Base-by-base conservation (phyloP, 2,797 vertebrate genomes). In the Mormyrops attenuatus region DNA sequence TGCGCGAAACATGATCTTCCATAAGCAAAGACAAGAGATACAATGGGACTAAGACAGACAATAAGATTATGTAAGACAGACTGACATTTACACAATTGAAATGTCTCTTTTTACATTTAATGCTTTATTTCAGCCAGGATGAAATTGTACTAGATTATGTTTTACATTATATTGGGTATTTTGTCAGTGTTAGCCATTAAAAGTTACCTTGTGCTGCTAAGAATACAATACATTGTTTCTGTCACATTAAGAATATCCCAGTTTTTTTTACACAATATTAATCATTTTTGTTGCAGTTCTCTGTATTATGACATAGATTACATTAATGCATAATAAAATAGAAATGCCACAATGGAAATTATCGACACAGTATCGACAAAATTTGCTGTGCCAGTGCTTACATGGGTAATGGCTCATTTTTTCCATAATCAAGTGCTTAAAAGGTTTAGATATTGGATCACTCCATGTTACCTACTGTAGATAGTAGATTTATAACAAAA, bases 401-500 rank as follows among this genome's bases (percentile, higher is more conserved):
- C 15, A 73, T 44, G 20, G 77, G 41, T 22, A 80, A 77, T 17
- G 38, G 38, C 17, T 77, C 30, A 41, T 44, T 80, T 80, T 80
- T 80, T 80, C 17, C 7, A 80, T 41, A 80, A 80, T 80, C 17
- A 82, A 82, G 41, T 47, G 38, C 41, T 82, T 44, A n/a, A 82
- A n/a, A n/a, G 20, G 77, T n/a, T 82, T 7, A 20, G 41, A 82
- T 82, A 73, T 17, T 34, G 69, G 34, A 41, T 73, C 69, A 73
- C 69, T 38, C 15, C 34, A 41, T 73, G 69, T 53, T 53, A 53
- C 52, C 15, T 17, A 30, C 26, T 30, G 26, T 30, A 73, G 69
- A 73, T 73, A 38, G 34, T 82, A 17, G 77, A 82, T 82, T 82
- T 82, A 82, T 44, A 82, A 82, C 77, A 44, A 82, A 82, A 82